Evolutionary conservation across 1,140 invertebrate genomes (phyloP).

Genomic region (Zaprionus ornatus): DNA sequence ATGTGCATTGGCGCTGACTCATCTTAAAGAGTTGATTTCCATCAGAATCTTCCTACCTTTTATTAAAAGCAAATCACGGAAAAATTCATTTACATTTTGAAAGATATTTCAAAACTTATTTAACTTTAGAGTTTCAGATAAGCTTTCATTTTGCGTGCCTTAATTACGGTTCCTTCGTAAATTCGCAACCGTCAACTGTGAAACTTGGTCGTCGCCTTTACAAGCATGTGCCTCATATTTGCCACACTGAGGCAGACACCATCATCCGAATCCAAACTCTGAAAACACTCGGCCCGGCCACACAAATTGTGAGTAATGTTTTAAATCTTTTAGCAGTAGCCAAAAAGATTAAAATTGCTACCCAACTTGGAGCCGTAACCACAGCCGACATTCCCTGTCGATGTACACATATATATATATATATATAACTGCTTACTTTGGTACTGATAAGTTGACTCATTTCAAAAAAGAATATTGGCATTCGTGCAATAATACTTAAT

Average conservation of each 20-base stretch:
- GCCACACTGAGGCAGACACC: neutral
- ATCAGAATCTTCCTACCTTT: neutral
- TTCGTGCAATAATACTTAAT: too few species aligned
- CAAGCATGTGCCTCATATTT: constrained; percentile 17
- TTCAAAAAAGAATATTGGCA: too few species aligned
- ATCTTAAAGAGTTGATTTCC: neutral
- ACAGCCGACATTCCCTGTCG: neutral
- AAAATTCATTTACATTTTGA: neutral
- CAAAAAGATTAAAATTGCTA: neutral
- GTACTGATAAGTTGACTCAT: too few species aligned
- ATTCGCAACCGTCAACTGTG: neutral
- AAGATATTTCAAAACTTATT: neutral
- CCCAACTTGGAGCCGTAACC: neutral
- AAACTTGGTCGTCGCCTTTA: neutral
- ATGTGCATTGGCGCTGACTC: too few species aligned
- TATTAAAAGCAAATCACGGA: neutral
- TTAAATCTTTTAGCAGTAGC: constrained; percentile 40
- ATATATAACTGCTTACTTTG: too few species aligned
- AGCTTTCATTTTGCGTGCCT: constrained; percentile 1
- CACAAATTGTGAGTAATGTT: constrained; percentile 46
- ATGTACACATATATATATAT: too few species aligned
- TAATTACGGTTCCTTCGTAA: constrained; percentile 36
- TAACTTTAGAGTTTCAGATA: neutral
- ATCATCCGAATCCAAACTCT: neutral
- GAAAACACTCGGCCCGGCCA: neutral